phyloP scores from a whole-genome alignment of 1,140 invertebrate species.

The Lucilia cuprina region DNA sequence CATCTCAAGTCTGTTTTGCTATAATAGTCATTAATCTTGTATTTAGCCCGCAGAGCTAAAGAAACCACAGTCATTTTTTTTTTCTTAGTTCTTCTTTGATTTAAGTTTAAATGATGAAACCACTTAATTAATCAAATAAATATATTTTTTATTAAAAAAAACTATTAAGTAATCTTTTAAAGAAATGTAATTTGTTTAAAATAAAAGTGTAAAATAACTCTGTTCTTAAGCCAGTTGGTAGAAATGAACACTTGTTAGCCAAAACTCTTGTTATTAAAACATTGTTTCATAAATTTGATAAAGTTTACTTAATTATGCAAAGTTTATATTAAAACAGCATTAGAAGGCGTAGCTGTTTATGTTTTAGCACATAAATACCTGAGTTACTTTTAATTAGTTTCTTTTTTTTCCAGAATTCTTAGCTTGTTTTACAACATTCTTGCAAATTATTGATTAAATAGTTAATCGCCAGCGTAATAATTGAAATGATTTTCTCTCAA shows the following conservation, averaged over 20 bases:
- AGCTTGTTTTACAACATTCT: neutral
- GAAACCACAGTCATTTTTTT: no score
- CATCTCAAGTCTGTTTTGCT: no score
- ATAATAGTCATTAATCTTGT: neutral
- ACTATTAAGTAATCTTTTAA: no score
- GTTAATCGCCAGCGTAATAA: neutral
- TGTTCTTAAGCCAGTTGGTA: no score
- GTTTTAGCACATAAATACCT: neutral
- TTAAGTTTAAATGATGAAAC: neutral
- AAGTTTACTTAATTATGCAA: no score
- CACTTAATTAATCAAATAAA: neutral
- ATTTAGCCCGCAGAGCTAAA: neutral
- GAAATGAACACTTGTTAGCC: no score
- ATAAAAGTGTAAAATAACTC: neutral
- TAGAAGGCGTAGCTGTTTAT: neutral
- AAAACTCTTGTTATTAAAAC: no score
- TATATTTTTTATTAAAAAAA: neutral
- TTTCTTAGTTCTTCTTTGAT: neutral
- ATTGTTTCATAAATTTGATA: no score
- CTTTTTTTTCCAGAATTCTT: no score
- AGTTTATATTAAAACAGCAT: no score
- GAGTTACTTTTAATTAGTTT: neutral
- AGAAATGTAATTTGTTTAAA: neutral
- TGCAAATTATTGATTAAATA: neutral
- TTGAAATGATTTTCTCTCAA: neutral